phyloP scores from a whole-genome alignment of 2,797 vertebrate species.

The Xenopus petersii region DNA sequence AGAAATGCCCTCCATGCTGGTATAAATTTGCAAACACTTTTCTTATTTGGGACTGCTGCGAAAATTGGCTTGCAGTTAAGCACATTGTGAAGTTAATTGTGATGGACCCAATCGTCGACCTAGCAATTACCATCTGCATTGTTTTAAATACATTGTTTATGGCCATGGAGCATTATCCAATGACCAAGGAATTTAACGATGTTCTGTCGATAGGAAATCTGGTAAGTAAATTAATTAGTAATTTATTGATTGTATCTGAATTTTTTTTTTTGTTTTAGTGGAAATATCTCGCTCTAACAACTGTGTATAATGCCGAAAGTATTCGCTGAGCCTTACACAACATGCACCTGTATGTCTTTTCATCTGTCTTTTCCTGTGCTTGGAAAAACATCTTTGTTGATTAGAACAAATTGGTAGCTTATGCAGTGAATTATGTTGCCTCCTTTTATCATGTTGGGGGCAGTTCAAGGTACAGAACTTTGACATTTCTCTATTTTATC shows the following conservation, averaged over 20 bases:
- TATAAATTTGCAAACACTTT: conserved; percentile 80
- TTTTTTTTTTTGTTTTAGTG: no score
- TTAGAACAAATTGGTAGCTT: no score
- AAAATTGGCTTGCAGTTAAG: conserved; percentile 85
- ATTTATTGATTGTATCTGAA: no score
- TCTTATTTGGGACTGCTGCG: conserved; percentile 91
- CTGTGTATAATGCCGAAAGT: no score
- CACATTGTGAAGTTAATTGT: conserved; percentile 75
- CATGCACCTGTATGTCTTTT: no score
- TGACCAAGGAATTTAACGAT: conserved; percentile 55
- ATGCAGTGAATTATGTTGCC: no score
- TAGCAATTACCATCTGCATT: conserved; percentile 91
- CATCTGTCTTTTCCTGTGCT: no score
- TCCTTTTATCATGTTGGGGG: no score
- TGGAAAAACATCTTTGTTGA: no score
- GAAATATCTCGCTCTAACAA: no score
- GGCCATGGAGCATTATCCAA: conserved; percentile 92
- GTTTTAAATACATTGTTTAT: conserved; percentile 94
- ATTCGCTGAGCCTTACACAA: no score
- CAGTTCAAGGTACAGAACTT: no score
- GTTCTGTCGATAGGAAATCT: conserved; percentile 78
- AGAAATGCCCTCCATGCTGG: conserved; percentile 89
- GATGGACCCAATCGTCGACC: conserved; percentile 92
- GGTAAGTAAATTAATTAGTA: conserved; percentile 68
- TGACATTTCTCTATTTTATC: not conserved